These are phyloP conservation scores for Drosophila cyrtoloma DNA, from an alignment of 2,888 invertebrate species.

Conservation along the genomic window DNA sequence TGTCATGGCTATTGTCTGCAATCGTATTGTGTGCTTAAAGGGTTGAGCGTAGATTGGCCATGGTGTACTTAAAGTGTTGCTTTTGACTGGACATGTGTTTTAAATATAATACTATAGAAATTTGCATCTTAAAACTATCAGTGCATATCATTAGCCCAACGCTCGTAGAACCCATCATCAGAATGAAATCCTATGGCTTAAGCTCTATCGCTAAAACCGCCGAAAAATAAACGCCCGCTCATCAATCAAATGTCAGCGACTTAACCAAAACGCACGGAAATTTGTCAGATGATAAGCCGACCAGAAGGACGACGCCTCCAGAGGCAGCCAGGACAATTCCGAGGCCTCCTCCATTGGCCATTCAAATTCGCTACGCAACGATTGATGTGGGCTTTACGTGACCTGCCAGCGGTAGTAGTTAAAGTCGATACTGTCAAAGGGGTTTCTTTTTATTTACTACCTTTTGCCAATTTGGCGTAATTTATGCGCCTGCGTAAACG, in stretches of 20 bases:
- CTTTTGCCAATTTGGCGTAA: constrained; percentile 58
- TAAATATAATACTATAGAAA: not conserved
- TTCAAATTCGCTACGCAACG: constrained; percentile 56
- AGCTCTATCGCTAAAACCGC: constrained; percentile 17
- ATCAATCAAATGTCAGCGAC: constrained; percentile 74
- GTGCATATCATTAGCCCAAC: constrained; percentile 3
- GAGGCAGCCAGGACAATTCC: constrained; percentile 28
- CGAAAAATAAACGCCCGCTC: constrained; percentile 47
- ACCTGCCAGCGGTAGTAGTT: constrained; percentile 58
- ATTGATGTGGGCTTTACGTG: constrained; percentile 83
- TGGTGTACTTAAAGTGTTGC: constrained; percentile 27
- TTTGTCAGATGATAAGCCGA: constrained; percentile 76
- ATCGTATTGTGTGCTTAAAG: constrained; percentile 17
- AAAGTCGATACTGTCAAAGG: constrained; percentile 52
- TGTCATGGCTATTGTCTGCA: constrained; percentile 30
- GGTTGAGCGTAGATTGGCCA: constrained; percentile 28
- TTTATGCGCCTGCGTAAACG: constrained; percentile 84
- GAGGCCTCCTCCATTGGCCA: constrained; percentile 20
- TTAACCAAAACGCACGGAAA: constrained; percentile 54
- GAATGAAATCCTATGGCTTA: constrained; percentile 32
- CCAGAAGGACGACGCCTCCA: constrained; percentile 35
- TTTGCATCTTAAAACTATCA: not conserved
- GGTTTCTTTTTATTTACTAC: constrained; percentile 41
- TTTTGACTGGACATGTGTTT: not conserved
- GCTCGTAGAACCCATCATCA: constrained; percentile 3